These are phyloP conservation scores for Caracal caracal DNA, from an alignment of 2,113 vertebrate genomes.

Conservation along the genomic window DNA sequence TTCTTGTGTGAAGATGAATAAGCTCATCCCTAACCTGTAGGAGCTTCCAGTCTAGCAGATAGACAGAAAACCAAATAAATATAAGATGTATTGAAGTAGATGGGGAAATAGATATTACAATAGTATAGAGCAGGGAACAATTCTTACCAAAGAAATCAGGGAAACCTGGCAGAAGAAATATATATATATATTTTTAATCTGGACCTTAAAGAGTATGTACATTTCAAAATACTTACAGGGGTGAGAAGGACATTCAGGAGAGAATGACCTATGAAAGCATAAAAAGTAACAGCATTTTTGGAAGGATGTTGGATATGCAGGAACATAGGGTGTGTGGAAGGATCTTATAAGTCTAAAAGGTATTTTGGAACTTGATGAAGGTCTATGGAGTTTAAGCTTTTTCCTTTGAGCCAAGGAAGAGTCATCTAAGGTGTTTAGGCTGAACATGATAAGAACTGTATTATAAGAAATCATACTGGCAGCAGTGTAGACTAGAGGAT, in stretches of 20 bases:
- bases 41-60: neutral
- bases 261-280: neutral
- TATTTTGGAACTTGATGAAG: constrained; percentile 16
- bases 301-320: neutral
- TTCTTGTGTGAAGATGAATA: neutral
- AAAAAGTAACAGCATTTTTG: neutral
- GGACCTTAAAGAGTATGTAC: neutral
- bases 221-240: neutral
- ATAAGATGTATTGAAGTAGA: neutral
- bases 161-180: neutral
- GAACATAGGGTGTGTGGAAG: neutral
- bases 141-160: neutral
- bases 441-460: neutral
- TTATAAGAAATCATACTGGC: neutral
- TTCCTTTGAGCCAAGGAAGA: constrained; percentile 28
- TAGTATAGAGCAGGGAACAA: neutral
- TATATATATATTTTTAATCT: too few species aligned
- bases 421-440: neutral
- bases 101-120: neutral
- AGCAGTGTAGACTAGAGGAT: neutral
- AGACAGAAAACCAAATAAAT: neutral
- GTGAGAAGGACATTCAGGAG: neutral
- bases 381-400: neutral
- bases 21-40: neutral
- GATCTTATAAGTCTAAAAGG: neutral